Evolutionary conservation across 2,113 vertebrate species (phyloP), one percentile per base, ranked within the genome.

Genomic region (Helogale parvula): DNA sequence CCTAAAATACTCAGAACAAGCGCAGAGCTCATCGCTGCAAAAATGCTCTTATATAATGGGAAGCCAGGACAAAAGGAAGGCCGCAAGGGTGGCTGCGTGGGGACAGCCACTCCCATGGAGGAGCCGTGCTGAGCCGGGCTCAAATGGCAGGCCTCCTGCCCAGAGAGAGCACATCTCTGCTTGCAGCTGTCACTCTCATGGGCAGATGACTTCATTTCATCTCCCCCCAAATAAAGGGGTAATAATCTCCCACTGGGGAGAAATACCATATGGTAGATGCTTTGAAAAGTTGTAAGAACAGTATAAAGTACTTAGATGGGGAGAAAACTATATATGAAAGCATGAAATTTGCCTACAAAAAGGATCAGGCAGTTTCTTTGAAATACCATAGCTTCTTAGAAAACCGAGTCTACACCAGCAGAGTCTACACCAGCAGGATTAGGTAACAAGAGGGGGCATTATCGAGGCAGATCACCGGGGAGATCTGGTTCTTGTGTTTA

Each of bases 1-100:
- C 96, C 98, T 98, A 98, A 98, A 98, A 96, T 97, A 97, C 97
- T 97, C 97, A 97, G 96, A 84, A 96, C 87, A 65, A 94, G 93
- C 81, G 77, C 83, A 95, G 89, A 94, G 50, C 74, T 98, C 96
- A 93, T 97, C 63, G 86, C 79, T 93, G 79, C 31, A 88, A 96
- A 97, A 96, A 93, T 77, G 84, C 69, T 84, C 50, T 98, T 97
- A 97, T 74, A 96, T 97, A 97, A 97, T 74, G 74, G 54, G 94
- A 90, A 96, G 76, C 54, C 38, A 63, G 60, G 71, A 25, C 47
- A 89, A 76, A 77, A 68, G 31, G 29, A 83, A 88, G n/a, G 80
- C 79, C 82, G 80, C 80, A n/a, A 80, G 2, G 88, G 63, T 11
- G 19, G 35, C 76, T 21, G 35, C 33, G 41, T 19, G 35, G 50